phyloP scores from a whole-genome alignment of 2,113 vertebrate genomes.

The Scortum barcoo region DNA sequence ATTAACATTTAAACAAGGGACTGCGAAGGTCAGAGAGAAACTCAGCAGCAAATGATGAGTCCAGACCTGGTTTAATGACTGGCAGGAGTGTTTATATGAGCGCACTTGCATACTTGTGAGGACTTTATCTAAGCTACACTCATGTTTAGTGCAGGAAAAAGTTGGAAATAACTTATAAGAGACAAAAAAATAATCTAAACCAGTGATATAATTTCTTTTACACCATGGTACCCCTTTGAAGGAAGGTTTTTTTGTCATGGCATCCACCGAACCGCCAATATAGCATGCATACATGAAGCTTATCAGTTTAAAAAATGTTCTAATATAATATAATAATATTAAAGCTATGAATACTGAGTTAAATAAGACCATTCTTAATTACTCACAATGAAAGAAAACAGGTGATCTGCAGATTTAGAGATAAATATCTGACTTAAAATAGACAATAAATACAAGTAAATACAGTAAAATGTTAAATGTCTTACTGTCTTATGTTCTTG shows the following conservation, averaged over 20 bases:
- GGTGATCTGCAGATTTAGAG: too few relatives aligned
- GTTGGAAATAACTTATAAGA: too few relatives aligned
- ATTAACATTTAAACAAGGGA: constrained; percentile 72
- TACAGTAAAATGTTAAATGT: too few relatives aligned
- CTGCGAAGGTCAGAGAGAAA: constrained; percentile 58
- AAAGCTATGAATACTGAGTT: too few relatives aligned
- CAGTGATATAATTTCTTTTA: neutral
- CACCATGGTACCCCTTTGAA: neutral
- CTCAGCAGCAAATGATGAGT: constrained; percentile 27
- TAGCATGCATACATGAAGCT: neutral
- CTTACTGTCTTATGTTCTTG: too few relatives aligned
- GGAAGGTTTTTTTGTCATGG: neutral
- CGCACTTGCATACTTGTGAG: neutral
- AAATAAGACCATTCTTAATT: neutral
- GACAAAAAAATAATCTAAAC: neutral
- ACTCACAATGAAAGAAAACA: neutral
- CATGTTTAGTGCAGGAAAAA: too few relatives aligned
- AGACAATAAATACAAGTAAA: too few relatives aligned
- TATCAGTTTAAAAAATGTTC: neutral
- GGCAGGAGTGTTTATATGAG: neutral
- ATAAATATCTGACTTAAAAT: too few relatives aligned
- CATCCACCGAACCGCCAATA: neutral
- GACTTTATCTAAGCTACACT: neutral
- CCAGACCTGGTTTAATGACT: constrained; percentile 23
- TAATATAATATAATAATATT: too few relatives aligned